Conservation (phyloP, 2,797 vertebrate species). For the Masticophis lateralis region DNA sequence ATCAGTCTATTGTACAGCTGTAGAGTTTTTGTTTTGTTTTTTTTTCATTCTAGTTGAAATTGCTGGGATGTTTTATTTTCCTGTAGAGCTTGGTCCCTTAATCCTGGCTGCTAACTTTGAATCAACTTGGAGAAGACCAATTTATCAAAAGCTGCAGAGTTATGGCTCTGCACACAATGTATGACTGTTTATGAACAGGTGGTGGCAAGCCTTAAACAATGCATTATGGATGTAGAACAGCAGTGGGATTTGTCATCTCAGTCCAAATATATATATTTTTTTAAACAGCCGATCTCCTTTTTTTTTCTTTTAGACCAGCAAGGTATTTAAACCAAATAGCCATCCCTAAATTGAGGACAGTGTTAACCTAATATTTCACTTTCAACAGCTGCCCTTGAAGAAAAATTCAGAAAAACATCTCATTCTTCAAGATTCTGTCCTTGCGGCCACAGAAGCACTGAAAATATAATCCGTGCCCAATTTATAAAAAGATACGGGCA, state of each 20-base stretch:
- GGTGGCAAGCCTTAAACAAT: neutral
- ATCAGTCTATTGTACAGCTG: neutral
- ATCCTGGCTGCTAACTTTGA: neutral
- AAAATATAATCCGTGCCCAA: neutral
- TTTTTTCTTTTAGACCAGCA: neutral
- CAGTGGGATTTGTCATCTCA: neutral
- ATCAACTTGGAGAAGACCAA: neutral
- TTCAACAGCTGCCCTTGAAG: neutral
- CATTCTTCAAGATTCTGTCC: neutral
- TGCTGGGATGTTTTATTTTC: neutral
- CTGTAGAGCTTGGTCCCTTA: neutral
- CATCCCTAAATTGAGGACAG: neutral
- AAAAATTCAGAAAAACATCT: neutral
- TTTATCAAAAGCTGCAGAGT: neutral
- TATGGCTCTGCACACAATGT: neutral
- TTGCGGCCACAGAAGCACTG: neutral
- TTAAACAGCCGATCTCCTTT: neutral
- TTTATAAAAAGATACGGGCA: neutral
- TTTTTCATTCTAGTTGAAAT: neutral
- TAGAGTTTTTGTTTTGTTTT: neutral
- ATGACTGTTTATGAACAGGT: neutral
- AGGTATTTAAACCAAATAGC: neutral
- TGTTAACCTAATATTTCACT: neutral
- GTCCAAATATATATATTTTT: neutral
- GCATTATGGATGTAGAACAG: neutral